phyloP scores from a whole-genome alignment of 2,113 vertebrate genomes.

The Albula goreensis region DNA sequence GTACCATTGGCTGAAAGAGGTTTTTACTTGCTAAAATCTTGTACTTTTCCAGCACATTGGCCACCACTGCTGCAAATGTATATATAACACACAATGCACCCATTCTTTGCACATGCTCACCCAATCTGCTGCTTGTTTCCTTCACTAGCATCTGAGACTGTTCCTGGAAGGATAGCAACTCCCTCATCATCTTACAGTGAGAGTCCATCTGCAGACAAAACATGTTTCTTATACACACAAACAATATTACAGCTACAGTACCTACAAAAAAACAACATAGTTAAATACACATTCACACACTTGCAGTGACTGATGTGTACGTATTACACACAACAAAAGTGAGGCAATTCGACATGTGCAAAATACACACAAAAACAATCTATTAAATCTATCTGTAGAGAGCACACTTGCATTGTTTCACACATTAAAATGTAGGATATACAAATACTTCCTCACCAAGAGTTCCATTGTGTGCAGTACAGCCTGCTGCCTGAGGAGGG shows the following conservation, averaged over 20 bases:
- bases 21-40: no score
- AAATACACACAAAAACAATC: neutral
- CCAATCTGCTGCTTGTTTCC: slow-evolving; percentile 65
- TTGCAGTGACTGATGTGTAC: no score
- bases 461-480: slow-evolving; percentile 59
- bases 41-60: no score
- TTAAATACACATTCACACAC: neutral
- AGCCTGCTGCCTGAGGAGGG: slow-evolving; percentile 59
- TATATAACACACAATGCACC: neutral
- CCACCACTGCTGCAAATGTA: neutral
- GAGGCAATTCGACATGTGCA: neutral
- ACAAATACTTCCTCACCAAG: slow-evolving; percentile 54
- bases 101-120: slow-evolving; percentile 48
- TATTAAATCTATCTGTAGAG: neutral
- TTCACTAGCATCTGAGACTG: slow-evolving; percentile 61
- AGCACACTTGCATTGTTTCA: neutral
- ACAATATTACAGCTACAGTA: neutral
- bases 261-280: neutral
- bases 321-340: no score
- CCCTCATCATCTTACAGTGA: slow-evolving; percentile 63
- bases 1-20: no score
- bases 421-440: neutral
- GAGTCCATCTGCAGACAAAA: slow-evolving; percentile 62
- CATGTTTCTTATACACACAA: neutral
- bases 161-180: slow-evolving; percentile 63